Conservation (phyloP, 1,140 invertebrate species). For the Ceratina japonica region DNA sequence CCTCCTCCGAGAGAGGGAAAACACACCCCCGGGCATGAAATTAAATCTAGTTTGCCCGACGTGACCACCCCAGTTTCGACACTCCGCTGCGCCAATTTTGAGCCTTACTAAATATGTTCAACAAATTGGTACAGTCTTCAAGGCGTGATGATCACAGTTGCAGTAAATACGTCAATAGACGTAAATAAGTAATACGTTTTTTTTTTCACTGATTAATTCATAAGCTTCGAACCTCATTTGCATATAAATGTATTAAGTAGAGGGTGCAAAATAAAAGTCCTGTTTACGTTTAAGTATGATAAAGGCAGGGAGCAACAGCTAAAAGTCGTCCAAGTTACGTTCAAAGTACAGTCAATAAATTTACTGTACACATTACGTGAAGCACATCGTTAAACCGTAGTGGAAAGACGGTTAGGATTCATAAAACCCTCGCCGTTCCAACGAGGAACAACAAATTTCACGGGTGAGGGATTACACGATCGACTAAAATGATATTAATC, state of each 20-base stretch:
- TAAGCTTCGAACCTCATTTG: too few relatives aligned
- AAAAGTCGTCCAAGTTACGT: too few relatives aligned
- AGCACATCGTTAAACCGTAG: neutral
- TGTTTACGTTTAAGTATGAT: neutral
- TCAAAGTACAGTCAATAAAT: neutral
- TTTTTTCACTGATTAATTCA: too few relatives aligned
- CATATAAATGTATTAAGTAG: too few relatives aligned
- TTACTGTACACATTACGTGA: neutral
- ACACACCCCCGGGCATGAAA: conserved; percentile 41
- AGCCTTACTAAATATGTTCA: neutral
- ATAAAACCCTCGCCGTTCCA: neutral
- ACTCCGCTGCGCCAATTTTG: neutral
- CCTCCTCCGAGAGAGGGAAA: conserved; percentile 8
- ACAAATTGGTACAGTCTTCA: neutral
- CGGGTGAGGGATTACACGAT: neutral
- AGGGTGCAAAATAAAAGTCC: too few relatives aligned
- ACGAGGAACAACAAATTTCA: neutral
- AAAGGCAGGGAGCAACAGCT: neutral
- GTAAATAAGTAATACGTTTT: too few relatives aligned
- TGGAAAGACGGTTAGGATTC: neutral
- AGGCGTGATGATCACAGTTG: too few relatives aligned
- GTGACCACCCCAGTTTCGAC: neutral
- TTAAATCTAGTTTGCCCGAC: conserved; percentile 41
- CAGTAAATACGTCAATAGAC: too few relatives aligned
- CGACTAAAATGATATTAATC: neutral